Percentiles rank a stretch among this genome's conserved stretches.
Conservation (phyloP, 92 coral and sea anemone genomes). For the Meandrina meandrites region DNA sequence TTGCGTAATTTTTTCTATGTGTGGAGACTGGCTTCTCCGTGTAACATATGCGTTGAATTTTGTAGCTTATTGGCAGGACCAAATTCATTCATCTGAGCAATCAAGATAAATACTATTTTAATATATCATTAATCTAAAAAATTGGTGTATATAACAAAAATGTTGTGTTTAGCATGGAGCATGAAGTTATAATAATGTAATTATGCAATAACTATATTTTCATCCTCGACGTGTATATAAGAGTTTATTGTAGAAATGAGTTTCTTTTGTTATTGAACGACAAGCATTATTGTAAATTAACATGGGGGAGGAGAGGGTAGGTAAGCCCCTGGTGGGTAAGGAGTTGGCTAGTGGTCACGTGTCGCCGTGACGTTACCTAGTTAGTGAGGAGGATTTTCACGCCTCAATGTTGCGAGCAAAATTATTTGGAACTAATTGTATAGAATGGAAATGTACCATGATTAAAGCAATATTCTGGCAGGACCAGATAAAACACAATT, state of each 20-base stretch:
- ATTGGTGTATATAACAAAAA: not conserved
- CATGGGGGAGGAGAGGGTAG: conserved; percentile 7
- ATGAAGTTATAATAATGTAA: not conserved
- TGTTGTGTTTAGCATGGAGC: not conserved
- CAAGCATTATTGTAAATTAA: not conserved
- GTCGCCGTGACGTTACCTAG: not conserved
- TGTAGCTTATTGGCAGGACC: conserved; percentile 8
- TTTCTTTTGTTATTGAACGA: not conserved
- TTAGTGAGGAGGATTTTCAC: not conserved
- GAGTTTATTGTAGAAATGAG: not conserved
- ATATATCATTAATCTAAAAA: not conserved
- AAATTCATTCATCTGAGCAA: not conserved
- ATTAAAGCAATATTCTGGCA: not conserved
- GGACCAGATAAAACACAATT: not conserved
- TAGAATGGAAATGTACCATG: not conserved
- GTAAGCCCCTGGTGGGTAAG: conserved; percentile 8
- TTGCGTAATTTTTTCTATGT: not conserved
- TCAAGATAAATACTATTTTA: not conserved
- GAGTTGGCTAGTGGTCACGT: not conserved
- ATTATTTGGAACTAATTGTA: not conserved
- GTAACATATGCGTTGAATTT: not conserved
- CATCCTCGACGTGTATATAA: not conserved
- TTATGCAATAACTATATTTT: not conserved
- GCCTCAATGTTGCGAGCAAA: not conserved
- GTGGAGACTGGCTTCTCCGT: not conserved